Evolutionary conservation across 2,797 vertebrate genomes (phyloP).

Genomic region (Podargus strigoides): DNA sequence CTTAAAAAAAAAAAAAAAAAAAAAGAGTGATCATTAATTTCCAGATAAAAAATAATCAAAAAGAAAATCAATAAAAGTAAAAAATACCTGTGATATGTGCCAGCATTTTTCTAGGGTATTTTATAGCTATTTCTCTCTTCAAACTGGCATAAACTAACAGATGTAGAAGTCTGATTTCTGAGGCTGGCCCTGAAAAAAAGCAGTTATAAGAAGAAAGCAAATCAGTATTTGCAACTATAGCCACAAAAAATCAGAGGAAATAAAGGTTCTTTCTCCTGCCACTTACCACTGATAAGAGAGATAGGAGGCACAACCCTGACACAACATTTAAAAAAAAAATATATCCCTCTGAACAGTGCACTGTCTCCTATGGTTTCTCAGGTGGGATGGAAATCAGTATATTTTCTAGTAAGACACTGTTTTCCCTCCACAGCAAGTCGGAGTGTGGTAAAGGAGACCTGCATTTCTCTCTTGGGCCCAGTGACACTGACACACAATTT

Average conservation of each 20-base stretch:
- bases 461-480: rapidly evolving
- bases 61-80: not conserved
- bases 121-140: not conserved
- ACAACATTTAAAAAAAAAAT: no score
- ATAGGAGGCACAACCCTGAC: not conserved
- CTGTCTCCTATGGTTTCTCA: not conserved
- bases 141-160: not conserved
- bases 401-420: not conserved
- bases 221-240: not conserved
- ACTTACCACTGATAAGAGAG: not conserved
- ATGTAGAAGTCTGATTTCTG: not conserved
- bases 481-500: not conserved
- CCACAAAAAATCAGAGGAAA: not conserved
- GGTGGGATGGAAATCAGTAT: not conserved
- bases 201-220: not conserved
- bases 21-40: not conserved
- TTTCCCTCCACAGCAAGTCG: not conserved
- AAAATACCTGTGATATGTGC: not conserved
- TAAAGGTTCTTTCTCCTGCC: not conserved
- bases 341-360: not conserved
- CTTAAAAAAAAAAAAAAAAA: not conserved
- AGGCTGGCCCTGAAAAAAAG: not conserved
- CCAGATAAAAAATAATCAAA: not conserved
- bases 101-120: not conserved
- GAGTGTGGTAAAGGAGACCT: not conserved